phyloP scores from a whole-genome alignment of 1,140 invertebrate species.

The Brachionus koreanus region DNA sequence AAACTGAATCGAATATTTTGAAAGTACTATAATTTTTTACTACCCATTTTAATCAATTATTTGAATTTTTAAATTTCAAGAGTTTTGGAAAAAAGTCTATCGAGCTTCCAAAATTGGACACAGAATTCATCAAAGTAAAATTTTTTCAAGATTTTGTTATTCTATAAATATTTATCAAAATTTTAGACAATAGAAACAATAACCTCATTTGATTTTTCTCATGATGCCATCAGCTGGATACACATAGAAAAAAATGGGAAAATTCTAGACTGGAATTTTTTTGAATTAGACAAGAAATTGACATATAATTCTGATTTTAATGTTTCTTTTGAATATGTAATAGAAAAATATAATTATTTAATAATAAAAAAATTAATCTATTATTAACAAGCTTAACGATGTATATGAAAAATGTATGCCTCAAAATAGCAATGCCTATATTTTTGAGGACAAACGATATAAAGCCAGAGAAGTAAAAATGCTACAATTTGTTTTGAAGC shows the following conservation, averaged over 20 bases:
- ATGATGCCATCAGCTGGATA: slow-evolving; percentile 6
- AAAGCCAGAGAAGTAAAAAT: slow-evolving; percentile 22
- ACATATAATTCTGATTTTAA: slow-evolving; percentile 17
- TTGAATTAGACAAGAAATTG: neutral
- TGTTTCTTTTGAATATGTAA: slow-evolving; percentile 5
- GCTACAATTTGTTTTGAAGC: neutral
- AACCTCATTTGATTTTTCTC: neutral
- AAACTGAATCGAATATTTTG: neutral
- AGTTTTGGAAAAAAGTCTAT: slow-evolving; percentile 8
- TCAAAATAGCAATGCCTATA: neutral
- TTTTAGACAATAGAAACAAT: neutral
- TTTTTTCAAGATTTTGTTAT: neutral
- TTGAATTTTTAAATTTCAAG: neutral
- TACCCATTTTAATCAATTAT: neutral
- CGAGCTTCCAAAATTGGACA: slow-evolving; percentile 15
- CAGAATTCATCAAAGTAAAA: slow-evolving; percentile 19
- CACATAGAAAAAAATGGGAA: neutral
- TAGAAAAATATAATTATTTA: neutral
- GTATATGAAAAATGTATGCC: neutral
- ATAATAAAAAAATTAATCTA: neutral
- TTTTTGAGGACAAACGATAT: slow-evolving; percentile 18
- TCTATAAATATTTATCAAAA: neutral
- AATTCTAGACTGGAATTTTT: slow-evolving; percentile 24
- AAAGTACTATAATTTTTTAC: neutral
- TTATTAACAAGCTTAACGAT: neutral